phyloP scores from a whole-genome alignment of 2,797 vertebrate species.

The Geotrypetes seraphini region DNA sequence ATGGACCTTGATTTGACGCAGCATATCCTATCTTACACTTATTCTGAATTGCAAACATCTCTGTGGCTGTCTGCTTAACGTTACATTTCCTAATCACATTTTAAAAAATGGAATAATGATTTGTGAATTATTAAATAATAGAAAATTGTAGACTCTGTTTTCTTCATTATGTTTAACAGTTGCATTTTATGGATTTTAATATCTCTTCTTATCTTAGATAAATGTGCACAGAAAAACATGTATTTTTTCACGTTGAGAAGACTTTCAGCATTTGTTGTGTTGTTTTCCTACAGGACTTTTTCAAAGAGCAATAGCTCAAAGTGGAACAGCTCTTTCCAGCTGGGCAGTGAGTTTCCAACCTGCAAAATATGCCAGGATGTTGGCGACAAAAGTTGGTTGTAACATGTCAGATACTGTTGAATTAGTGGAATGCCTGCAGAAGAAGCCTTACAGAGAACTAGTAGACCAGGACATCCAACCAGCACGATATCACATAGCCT shows the following conservation, averaged over 20 bases:
- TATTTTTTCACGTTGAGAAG: constrained; percentile 22
- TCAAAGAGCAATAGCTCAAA: constrained; percentile 96
- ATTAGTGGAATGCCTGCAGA: constrained; percentile 88
- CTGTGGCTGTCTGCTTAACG: too few relatives aligned
- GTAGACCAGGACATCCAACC: constrained; percentile 98
- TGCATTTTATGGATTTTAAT: constrained; percentile 3
- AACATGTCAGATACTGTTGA: constrained; percentile 93
- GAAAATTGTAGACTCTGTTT: too few relatives aligned
- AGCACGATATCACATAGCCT: constrained; percentile 94
- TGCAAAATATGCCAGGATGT: constrained; percentile 90
- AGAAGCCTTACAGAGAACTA: constrained; percentile 95
- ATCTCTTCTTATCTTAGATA: constrained; percentile 20
- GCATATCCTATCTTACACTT: too few relatives aligned
- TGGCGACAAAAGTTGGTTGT: constrained; percentile 95
- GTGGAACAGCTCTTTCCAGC: constrained; percentile 92
- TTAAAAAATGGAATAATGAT: too few relatives aligned
- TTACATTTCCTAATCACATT: too few relatives aligned
- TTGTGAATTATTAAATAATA: too few relatives aligned
- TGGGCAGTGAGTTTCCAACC: constrained; percentile 98
- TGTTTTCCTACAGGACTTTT: constrained; percentile 75
- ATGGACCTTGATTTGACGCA: too few relatives aligned
- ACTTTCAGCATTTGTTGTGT: constrained; percentile 36
- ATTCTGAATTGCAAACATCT: too few relatives aligned
- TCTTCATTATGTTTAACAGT: background rate
- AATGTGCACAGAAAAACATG: constrained; percentile 16